phyloP scores from a whole-genome alignment of 2,888 invertebrate genomes.

The Phyllotreta cruciferae region DNA sequence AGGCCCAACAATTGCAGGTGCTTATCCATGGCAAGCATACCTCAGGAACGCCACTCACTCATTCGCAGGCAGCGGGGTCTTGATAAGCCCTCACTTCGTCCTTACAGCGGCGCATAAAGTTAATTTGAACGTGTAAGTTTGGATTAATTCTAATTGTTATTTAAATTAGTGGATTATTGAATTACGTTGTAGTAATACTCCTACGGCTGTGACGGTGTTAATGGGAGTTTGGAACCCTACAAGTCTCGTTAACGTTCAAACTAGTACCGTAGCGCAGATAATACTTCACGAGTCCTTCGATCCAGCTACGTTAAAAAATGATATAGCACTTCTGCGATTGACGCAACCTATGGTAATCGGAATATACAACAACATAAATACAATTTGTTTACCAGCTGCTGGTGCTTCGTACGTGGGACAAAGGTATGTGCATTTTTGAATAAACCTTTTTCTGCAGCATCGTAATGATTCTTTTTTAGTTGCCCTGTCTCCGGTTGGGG shows the following conservation, averaged over 20 bases:
- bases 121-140: slow-evolving; percentile 44
- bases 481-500: slow-evolving; percentile 79
- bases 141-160: background rate
- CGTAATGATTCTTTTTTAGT: slow-evolving; percentile 47
- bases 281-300: slow-evolving; percentile 70
- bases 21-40: slow-evolving; percentile 76
- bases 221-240: slow-evolving; percentile 50
- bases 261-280: slow-evolving; percentile 41
- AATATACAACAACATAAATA: slow-evolving; percentile 63
- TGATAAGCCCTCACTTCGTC: slow-evolving; percentile 72
- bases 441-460: background rate
- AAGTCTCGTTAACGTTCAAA: slow-evolving; percentile 40
- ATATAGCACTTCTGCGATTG: slow-evolving; percentile 80
- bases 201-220: slow-evolving; percentile 43
- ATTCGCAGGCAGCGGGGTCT: slow-evolving; percentile 76
- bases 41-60: slow-evolving; percentile 49
- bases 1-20: slow-evolving; percentile 71
- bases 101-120: slow-evolving; percentile 79
- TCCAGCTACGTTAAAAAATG: slow-evolving; percentile 74
- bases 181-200: slow-evolving; percentile 41
- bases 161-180: background rate
- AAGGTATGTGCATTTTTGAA: slow-evolving; percentile 13
- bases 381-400: slow-evolving; percentile 20
- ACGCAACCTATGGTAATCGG: slow-evolving; percentile 64
- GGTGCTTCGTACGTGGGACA: slow-evolving; percentile 27